Evolutionary conservation across 2,888 invertebrate genomes (phyloP).

Genomic region (Cheilosia grossa): DNA sequence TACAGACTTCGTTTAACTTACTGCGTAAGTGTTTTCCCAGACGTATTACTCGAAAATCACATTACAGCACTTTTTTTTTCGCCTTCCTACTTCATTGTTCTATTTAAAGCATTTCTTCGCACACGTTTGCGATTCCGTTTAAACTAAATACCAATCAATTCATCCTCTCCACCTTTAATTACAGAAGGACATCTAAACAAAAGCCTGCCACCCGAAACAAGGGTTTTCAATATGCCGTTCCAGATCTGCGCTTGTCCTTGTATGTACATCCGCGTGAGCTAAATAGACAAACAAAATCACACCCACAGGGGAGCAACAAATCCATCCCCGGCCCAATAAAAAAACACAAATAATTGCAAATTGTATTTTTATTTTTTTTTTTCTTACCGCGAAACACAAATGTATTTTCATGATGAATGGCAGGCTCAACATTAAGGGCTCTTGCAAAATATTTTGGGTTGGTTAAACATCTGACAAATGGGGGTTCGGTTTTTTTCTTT

Average conservation of each 20-base stretch:
- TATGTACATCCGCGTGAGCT: neutral
- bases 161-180: conserved; percentile 1
- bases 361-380: neutral
- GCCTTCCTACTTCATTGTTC: neutral
- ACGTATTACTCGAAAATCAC: neutral
- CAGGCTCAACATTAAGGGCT: conserved; percentile 29
- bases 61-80: too few relatives aligned
- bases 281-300: conserved; percentile 6
- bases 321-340: neutral
- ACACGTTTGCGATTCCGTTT: conserved; percentile 6
- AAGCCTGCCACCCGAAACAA: conserved; percentile 34
- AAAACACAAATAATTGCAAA: neutral
- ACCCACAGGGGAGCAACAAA: conserved; percentile 1
- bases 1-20: conserved; percentile 15
- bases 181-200: conserved; percentile 32
- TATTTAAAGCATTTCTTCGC: conserved; percentile 7
- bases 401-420: conserved; percentile 47
- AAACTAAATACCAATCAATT: conserved; percentile 48
- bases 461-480: conserved; percentile 62
- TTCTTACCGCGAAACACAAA: conserved; percentile 9
- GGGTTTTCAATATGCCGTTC: conserved; percentile 32
- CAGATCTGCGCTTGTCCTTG: conserved; percentile 22
- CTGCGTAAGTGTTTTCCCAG: conserved; percentile 5
- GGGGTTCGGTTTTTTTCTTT: conserved; percentile 13
- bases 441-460: conserved; percentile 39